Percentiles rank a stretch among this genome's conserved stretches.
These are phyloP conservation scores for Magallana gigas DNA, from an alignment of 1,140 invertebrate genomes.

Conservation along the genomic window DNA sequence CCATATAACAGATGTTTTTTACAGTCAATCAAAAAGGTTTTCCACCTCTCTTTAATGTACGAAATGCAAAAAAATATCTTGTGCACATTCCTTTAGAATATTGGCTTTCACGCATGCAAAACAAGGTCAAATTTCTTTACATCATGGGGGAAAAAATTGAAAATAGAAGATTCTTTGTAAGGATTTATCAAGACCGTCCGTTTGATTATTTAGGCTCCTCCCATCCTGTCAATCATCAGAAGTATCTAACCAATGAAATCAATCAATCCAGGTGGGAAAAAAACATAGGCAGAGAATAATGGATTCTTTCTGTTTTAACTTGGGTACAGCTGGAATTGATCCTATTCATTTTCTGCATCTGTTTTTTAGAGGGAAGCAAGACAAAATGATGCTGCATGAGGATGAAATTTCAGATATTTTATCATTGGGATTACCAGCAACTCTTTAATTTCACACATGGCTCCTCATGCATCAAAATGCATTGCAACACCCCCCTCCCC, in stretches of 20 bases:
- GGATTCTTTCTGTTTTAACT: conserved; percentile 10
- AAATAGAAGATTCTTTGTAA: too few relatives aligned
- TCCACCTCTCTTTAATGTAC: not conserved
- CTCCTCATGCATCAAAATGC: not conserved
- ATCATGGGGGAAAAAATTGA: too few relatives aligned
- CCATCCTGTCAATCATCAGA: not conserved
- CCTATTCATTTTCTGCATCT: not conserved
- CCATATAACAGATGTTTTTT: conserved; percentile 21
- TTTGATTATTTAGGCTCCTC: not conserved
- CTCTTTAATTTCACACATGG: not conserved
- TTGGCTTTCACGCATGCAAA: not conserved
- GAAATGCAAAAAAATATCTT: not conserved
- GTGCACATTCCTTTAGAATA: conserved; percentile 5
- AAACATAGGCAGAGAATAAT: not conserved
- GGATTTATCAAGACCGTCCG: too few relatives aligned
- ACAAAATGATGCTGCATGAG: not conserved
- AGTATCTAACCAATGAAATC: not conserved
- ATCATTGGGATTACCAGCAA: not conserved
- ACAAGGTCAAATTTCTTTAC: not conserved
- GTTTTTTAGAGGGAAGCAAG: not conserved
- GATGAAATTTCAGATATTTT: conserved; percentile 24
- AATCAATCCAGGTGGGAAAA: not conserved
- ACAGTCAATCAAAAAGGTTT: not conserved
- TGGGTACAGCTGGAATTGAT: conserved; percentile 8
- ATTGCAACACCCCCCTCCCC: too few relatives aligned